Evolutionary conservation across 2,113 vertebrate species (phyloP).

Genomic region (Mystacornis crossleyi): DNA sequence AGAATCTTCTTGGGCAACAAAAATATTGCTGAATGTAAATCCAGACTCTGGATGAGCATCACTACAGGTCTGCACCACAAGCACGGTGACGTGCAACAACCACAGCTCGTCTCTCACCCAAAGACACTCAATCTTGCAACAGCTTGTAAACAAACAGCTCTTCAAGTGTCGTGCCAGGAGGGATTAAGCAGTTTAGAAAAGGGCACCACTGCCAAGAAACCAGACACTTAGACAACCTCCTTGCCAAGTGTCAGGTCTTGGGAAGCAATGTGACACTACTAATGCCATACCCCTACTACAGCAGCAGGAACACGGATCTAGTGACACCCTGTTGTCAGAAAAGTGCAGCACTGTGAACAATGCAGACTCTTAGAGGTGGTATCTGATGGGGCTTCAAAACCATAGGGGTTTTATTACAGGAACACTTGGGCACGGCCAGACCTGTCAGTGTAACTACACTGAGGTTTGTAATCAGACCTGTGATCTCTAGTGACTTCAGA

Average conservation of each 20-base stretch:
- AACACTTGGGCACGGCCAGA: not conserved
- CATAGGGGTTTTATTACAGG: not conserved
- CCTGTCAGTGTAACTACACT: not conserved
- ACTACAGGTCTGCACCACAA: not conserved
- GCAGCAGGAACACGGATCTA: not conserved
- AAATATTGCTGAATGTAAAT: not conserved
- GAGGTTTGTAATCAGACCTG: not conserved
- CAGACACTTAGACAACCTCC: not conserved
- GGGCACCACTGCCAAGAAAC: not conserved
- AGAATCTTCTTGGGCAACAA: not conserved
- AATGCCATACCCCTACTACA: not conserved
- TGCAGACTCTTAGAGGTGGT: not conserved
- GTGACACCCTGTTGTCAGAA: not conserved
- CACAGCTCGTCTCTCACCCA: not conserved
- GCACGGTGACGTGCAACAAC: rapidly evolving
- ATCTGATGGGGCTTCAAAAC: not conserved
- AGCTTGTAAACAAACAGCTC: not conserved
- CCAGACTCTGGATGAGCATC: not conserved
- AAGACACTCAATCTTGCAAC: not conserved
- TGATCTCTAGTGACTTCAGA: not conserved
- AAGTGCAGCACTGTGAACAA: not conserved
- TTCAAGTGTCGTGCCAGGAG: not conserved
- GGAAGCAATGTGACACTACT: not conserved
- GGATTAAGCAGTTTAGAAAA: not conserved
- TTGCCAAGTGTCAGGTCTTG: not conserved